These are phyloP conservation scores for Drosophila prostipennis DNA, from an alignment of 2,888 invertebrate genomes.

Conservation along the genomic window DNA sequence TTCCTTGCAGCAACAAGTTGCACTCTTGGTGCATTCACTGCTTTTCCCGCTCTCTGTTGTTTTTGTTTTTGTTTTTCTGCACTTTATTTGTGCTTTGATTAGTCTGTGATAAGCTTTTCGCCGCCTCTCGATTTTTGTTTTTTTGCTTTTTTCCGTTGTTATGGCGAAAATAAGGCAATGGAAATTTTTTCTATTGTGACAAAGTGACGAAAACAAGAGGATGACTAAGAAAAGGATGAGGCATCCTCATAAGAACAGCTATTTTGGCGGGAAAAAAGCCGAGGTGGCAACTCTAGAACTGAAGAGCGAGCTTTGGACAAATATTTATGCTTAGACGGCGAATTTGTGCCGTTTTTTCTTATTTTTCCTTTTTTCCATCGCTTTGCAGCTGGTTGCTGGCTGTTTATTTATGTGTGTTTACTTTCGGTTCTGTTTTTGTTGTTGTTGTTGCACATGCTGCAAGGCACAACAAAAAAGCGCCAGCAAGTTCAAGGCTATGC, in stretches of 20 bases:
- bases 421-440: constrained; percentile 24
- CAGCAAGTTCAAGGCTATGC: constrained; percentile 74
- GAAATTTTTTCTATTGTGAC: constrained; percentile 10
- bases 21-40: constrained; percentile 28
- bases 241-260: too few species aligned
- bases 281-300: neutral
- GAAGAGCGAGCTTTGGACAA: constrained; percentile 47
- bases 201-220: neutral
- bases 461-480: constrained; percentile 22
- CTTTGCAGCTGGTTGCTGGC: constrained; percentile 20
- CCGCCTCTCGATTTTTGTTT: neutral
- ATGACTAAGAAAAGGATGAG: neutral
- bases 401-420: constrained; percentile 60
- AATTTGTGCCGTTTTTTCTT: constrained; percentile 16
- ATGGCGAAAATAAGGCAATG: neutral
- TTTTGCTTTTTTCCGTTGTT: neutral
- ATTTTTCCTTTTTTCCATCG: neutral
- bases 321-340: constrained; percentile 67
- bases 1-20: constrained; percentile 57
- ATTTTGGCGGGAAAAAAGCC: constrained; percentile 7
- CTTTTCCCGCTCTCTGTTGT: constrained; percentile 5
- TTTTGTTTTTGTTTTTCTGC: constrained; percentile 1
- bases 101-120: constrained; percentile 11
- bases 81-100: constrained; percentile 20
- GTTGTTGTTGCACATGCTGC: constrained; percentile 47